Conservation (phyloP, 2,888 invertebrate species). For the Trachelus tabidus region DNA sequence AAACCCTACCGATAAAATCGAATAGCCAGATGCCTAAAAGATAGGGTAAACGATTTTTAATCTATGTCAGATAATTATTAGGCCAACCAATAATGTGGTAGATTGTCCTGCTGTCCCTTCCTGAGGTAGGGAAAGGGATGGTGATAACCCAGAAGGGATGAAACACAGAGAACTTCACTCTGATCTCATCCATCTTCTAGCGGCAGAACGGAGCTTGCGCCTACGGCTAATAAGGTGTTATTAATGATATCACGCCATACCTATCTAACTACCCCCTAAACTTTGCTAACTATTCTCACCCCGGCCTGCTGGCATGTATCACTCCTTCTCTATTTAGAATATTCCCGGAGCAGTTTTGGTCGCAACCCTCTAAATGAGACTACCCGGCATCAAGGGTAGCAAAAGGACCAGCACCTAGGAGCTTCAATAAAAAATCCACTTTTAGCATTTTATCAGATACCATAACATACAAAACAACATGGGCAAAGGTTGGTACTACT, state of each 20-base stretch:
- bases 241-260: slow-evolving; percentile 49
- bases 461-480: too few species aligned
- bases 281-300: slow-evolving; percentile 45
- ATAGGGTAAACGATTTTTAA: too few species aligned
- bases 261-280: slow-evolving; percentile 42
- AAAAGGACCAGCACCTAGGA: too few species aligned
- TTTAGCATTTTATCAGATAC: too few species aligned
- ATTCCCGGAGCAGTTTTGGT: slow-evolving; percentile 25
- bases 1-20: too few species aligned
- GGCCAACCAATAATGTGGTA: too few species aligned
- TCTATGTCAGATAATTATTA: too few species aligned
- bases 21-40: too few species aligned
- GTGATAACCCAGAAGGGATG: slow-evolving; percentile 8
- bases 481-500: too few species aligned
- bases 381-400: neutral
- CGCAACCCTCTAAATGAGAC: slow-evolving; percentile 4
- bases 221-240: slow-evolving; percentile 53
- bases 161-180: slow-evolving; percentile 32
- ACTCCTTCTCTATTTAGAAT: slow-evolving; percentile 28
- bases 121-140: slow-evolving; percentile 6
- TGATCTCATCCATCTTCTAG: slow-evolving; percentile 46
- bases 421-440: too few species aligned
- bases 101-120: too few species aligned
- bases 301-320: slow-evolving; percentile 23
- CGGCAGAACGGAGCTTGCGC: slow-evolving; percentile 36